Base-by-base conservation (phyloP, 2,797 vertebrate species). In the Clarias laeviceps region DNA sequence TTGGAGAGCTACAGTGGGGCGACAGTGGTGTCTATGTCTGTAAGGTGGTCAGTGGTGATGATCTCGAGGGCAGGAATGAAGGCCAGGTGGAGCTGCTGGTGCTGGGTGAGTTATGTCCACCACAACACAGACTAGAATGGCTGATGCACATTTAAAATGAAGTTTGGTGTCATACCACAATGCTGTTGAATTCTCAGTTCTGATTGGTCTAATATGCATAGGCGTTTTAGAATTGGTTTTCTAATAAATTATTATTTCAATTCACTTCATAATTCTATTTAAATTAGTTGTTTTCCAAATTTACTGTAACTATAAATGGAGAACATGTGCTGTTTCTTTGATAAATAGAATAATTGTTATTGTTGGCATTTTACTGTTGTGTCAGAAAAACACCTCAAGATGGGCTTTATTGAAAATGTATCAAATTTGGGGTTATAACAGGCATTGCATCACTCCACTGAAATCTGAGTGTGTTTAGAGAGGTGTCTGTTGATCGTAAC, bases 11-110 rank as follows among this genome's bases (percentile, higher is more conserved):
- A 91, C 95, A 97, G 94, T 99, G 98, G 98, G 98, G 98, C 9
- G 98, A 99, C 95, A 99, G 97, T 1, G 98, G 98, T 0, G 96
- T 99, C 22, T 99, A 99, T 90, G 97, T 96, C 93, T 99, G 98
- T 82, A 96, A 97, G 83, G 94, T 99, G 66, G 94, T 97, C 87
- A 97, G 97, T 40, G 92, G 97, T 0, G 95, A 99, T 61, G 98
- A 99, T 80, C 92, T 99, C 90, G 97, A 98, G 89, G 98, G 98
- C 85, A 96, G 96, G 89, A 97, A 97, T 27, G 98, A 99, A 91
- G 97, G 93, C 86, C 96, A 96, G 0, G 92, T 98, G 91, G 97
- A 99, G 90, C 89, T 99, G 70, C 96, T 99, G 88, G 98, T 99
- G 89, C 92, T 99, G 70, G 98, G 98, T 99, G 93, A 93, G 96